Base-by-base conservation (phyloP, 2,888 invertebrate species). In the Ochropleura leucogaster region DNA sequence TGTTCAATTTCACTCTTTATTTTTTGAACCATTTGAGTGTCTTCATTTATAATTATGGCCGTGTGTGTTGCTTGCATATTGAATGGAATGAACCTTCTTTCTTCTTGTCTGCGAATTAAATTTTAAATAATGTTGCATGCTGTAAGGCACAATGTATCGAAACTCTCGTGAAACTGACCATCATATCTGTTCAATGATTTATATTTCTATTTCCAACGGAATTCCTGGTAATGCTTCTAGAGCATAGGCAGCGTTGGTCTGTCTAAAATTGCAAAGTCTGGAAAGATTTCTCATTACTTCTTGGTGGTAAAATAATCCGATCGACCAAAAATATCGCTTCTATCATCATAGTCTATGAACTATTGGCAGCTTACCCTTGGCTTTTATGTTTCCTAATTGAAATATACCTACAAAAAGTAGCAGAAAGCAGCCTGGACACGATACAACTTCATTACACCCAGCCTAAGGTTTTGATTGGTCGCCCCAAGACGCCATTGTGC, bases 381-480 rank as follows among this genome's bases (percentile, higher is more conserved):
- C 92, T 92, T 93, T 95, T 94, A 92, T 91, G 79, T 90, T 89
- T 85, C 83, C 90, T 93, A 94, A 95, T 95, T 94, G 92, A 94
- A 93, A 93, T 86, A 86, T 71, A 85, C 74, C 64, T 77, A 92
- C 83, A 94, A 94, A 94, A 94, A 92, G 79, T 84, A 75, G 81
- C 86, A 79, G 89, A 90, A 89, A 87, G 83, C 66, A 72, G 80
- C 85, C 73, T 78, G 85, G 89, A 87, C 82, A 80, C 83, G 87
- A 89, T 91, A 93, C 91, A 89, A 91, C 93, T 94, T 91, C 91
- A 94, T 95, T 94, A 93, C 89, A 81, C 84, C 77, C 80, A 80
- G 72, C 49, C 67, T 57, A 53, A 63, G 74, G 63, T 69, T 70
- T 73, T 85, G 90, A 91, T 91, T 89, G 85, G 86, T 90, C 90